phyloP scores from a whole-genome alignment of 1,140 invertebrate genomes.

The Drosophila funebris region DNA sequence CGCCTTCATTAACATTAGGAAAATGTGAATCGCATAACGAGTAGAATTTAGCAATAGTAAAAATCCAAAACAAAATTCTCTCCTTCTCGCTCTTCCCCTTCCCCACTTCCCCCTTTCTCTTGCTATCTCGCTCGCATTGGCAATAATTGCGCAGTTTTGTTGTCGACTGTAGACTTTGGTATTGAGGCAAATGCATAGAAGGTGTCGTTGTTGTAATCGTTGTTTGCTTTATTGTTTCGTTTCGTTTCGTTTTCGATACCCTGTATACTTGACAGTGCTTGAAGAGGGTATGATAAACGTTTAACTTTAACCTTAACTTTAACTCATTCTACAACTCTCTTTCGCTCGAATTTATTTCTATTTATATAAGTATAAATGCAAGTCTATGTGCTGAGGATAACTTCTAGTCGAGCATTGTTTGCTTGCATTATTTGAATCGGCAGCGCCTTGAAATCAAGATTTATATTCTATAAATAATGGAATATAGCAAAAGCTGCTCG shows the following conservation, averaged over 20 bases:
- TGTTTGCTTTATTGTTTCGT: constrained; percentile 59
- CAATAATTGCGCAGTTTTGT: constrained; percentile 77
- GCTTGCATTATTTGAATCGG: constrained; percentile 8
- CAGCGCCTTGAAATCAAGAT: constrained; percentile 73
- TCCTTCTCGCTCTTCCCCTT: neutral
- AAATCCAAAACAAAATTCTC: constrained; percentile 23
- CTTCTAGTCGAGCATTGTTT: neutral
- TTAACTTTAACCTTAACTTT: neutral
- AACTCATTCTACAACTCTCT: neutral
- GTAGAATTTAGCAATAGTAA: constrained; percentile 34
- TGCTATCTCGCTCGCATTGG: constrained; percentile 4
- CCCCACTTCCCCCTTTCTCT: neutral
- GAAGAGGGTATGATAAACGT: neutral
- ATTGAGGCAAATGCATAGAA: constrained; percentile 50
- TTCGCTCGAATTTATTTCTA: too few relatives aligned
- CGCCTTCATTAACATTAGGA: constrained; percentile 45
- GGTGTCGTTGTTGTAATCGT: constrained; percentile 70
- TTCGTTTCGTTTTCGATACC: constrained; percentile 20
- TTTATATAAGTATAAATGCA: too few relatives aligned
- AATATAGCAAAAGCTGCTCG: constrained; percentile 44
- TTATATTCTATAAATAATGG: constrained; percentile 76
- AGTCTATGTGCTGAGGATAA: constrained; percentile 14
- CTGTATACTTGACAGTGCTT: neutral
- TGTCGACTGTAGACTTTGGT: constrained; percentile 48
- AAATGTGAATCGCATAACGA: constrained; percentile 62